Percentiles rank a stretch among this genome's conserved stretches.
These are phyloP conservation scores for Halictus rubicundus DNA, from an alignment of 1,140 invertebrate genomes.

Conservation along the genomic window DNA sequence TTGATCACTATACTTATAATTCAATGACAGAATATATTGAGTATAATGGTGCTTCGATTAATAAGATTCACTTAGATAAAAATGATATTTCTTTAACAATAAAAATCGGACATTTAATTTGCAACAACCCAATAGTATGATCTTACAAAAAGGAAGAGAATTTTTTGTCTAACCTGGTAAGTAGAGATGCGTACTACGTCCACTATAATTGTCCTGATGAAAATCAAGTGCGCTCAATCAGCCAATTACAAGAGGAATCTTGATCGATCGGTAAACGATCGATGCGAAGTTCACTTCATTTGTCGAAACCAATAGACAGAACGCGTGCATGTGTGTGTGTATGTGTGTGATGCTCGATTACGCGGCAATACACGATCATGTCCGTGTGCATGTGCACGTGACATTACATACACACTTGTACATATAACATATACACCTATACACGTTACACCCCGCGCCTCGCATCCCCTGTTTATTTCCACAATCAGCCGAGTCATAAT, in stretches of 20 bases:
- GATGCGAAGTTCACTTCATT: constrained; percentile 64
- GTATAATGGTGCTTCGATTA: too few species aligned
- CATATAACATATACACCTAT: constrained; percentile 37
- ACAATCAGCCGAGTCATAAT: constrained; percentile 77
- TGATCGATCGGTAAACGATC: constrained; percentile 60
- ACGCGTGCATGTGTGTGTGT: background rate
- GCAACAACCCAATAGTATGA: too few species aligned
- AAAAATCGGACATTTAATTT: too few species aligned
- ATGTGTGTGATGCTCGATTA: constrained; percentile 36
- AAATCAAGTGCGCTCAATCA: constrained; percentile 34
- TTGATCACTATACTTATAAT: too few species aligned
- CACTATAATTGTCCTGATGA: too few species aligned
- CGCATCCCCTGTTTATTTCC: constrained; percentile 74
- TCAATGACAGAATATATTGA: too few species aligned
- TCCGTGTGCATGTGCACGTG: constrained; percentile 12
- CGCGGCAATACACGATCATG: background rate
- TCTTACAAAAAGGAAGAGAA: background rate
- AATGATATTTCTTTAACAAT: too few species aligned
- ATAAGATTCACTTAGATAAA: too few species aligned
- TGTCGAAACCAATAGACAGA: constrained; percentile 69
- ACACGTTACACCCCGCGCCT: constrained; percentile 46
- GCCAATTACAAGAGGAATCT: constrained; percentile 40
- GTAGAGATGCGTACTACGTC: too few species aligned
- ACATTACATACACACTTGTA: constrained; percentile 12
- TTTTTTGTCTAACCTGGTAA: background rate